Evolutionary conservation across 1,140 invertebrate genomes (phyloP), one percentile per base, ranked within the genome.

Genomic region (Hyphantria cunea): DNA sequence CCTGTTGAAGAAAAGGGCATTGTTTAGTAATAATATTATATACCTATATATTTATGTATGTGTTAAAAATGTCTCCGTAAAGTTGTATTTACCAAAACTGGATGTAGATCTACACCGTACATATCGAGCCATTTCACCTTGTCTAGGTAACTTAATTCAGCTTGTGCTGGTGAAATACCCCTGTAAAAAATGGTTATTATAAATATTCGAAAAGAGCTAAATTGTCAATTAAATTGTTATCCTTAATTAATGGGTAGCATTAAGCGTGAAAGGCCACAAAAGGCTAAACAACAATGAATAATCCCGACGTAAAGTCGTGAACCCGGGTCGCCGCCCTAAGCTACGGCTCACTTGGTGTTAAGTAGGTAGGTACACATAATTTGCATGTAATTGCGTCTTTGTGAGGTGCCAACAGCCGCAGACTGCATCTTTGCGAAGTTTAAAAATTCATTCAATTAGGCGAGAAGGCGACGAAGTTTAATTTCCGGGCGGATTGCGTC

Each of bases 71-170:
- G 8, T 10, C 37, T 3, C 2, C n/a, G 37, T 1, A 39, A 39
- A 39, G 10, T 51, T 59, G 49, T 68, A 68, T 56, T 87, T 87
- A 93, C 93, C 90, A 93, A 76, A 59, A 93, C 93, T 62, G 93
- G 93, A 88, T 93, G 93, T 93, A 98, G 96, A 90, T 99, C 98
- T 6, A 99, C 97, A 9, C 98, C 98, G 80, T 99, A 99, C 95
- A 99, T 97, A 77, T 99, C 97, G 56, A 99, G 88, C 96, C 97
- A 98, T 92, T 98, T 99, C 6, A 97, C 97, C 91, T 97, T 97
- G 80, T 98, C 97, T 44, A 99, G 92, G 88, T 97, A 99, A 66
- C 95, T 96, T 32, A 96, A 93, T 87, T 99, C 98, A 0, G 98
- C 93, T 64, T 92, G 91, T 39, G 93, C 92, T 47, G 92, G 92